Conservation (phyloP, 2,797 vertebrate species). For the Sebastes taczanowskii region DNA sequence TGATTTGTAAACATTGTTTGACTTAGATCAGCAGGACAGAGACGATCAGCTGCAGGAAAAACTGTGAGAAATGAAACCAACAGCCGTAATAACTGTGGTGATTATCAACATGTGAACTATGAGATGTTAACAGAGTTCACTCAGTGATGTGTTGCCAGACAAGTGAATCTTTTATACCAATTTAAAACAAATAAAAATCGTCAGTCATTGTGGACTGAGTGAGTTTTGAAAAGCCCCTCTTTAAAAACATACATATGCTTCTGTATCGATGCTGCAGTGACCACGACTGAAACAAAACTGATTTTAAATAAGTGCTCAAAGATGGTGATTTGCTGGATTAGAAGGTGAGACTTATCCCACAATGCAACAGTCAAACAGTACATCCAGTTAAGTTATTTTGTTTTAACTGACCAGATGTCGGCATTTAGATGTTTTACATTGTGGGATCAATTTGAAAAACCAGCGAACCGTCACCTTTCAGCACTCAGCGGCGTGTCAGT, state of each 20-base stretch:
- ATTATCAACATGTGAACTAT: background rate
- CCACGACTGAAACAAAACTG: background rate
- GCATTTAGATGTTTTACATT: background rate
- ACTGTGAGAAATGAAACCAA: background rate
- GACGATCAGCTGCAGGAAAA: constrained; percentile 3
- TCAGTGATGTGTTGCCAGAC: background rate
- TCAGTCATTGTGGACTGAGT: background rate
- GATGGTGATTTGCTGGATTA: constrained; percentile 15
- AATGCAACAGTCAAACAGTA: constrained; percentile 22
- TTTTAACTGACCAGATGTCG: background rate
- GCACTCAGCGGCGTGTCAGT: constrained; percentile 3
- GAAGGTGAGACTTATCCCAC: background rate
- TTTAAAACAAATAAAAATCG: background rate
- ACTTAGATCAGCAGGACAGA: constrained; percentile 9
- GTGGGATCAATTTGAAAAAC: background rate
- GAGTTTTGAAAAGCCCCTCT: constrained; percentile 3
- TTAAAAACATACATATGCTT: background rate
- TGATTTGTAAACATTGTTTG: constrained; percentile 30
- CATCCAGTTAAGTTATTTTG: background rate
- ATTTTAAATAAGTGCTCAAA: constrained; percentile 25
- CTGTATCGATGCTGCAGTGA: background rate
- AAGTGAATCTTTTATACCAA: background rate
- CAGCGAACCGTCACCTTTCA: constrained; percentile 30
- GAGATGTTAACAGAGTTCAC: background rate
- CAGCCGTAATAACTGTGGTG: background rate